These are phyloP conservation scores for Hephaestus fuliginosus DNA, from an alignment of 2,797 vertebrate species.

Conservation along the genomic window DNA sequence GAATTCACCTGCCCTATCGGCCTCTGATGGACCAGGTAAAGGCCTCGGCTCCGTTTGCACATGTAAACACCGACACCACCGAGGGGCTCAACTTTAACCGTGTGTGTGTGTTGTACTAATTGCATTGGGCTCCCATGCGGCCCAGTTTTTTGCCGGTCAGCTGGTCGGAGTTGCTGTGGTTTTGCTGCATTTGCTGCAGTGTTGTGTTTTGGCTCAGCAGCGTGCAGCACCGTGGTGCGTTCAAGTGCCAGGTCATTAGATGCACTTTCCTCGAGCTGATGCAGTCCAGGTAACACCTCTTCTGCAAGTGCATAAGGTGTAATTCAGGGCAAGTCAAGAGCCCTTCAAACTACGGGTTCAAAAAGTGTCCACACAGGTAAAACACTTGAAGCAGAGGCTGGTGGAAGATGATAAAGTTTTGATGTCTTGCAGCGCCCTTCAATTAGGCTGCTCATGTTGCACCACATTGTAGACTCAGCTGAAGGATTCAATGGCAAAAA, in stretches of 20 bases:
- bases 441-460: background rate
- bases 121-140: background rate
- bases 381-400: background rate
- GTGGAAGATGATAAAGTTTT: background rate
- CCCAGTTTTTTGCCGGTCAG: background rate
- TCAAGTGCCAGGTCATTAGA: background rate
- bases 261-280: background rate
- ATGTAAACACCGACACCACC: conserved; percentile 23
- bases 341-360: background rate
- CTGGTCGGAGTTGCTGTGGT: conserved; percentile 4
- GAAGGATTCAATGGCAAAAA: background rate
- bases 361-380: background rate
- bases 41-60: conserved; percentile 58
- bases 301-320: no score
- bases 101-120: background rate
- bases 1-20: conserved; percentile 94
- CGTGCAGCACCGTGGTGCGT: background rate
- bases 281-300: background rate
- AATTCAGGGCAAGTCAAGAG: background rate
- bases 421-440: background rate
- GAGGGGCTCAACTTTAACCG: accelerated
- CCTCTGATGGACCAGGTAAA: conserved; percentile 96
- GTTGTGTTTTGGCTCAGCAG: conserved; percentile 47
- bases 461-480: background rate
- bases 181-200: conserved; percentile 55